phyloP scores from a whole-genome alignment of 2,113 vertebrate species.

The Elgaria multicarinata region DNA sequence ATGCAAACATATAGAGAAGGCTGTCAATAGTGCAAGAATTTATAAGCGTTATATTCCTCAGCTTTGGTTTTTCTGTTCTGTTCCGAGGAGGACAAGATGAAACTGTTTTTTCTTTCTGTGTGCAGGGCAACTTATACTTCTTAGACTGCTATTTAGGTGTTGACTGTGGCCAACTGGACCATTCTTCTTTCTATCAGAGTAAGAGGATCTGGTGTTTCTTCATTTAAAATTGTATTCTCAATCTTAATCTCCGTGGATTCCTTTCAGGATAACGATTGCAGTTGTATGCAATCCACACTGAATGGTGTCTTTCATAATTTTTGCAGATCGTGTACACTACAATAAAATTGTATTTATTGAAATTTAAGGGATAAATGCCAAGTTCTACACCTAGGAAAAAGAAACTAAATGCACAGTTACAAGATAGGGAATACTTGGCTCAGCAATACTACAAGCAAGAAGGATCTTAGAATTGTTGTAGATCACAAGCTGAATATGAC shows the following conservation, averaged over 20 bases:
- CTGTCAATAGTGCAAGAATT: background rate
- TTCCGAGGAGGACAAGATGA: background rate
- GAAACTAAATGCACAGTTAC: too few species aligned
- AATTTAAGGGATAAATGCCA: too few species aligned
- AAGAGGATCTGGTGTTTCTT: background rate
- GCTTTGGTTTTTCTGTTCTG: background rate
- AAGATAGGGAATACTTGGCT: too few species aligned
- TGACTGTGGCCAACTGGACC: background rate
- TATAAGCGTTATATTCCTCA: background rate
- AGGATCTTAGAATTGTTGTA: too few species aligned
- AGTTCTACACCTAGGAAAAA: too few species aligned
- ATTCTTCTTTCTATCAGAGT: background rate
- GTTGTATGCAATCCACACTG: background rate
- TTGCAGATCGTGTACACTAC: background rate
- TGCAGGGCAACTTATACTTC: background rate
- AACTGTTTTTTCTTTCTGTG: background rate
- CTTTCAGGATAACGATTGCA: background rate
- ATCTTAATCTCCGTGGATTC: background rate
- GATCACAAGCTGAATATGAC: too few species aligned
- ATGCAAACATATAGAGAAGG: background rate
- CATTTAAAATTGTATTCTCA: background rate
- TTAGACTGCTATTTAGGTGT: background rate
- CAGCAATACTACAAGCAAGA: too few species aligned
- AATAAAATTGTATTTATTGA: background rate
- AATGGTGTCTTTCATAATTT: background rate